Base-by-base conservation (phyloP, 2,113 vertebrate genomes). In the Ceyx cyanopectus region DNA sequence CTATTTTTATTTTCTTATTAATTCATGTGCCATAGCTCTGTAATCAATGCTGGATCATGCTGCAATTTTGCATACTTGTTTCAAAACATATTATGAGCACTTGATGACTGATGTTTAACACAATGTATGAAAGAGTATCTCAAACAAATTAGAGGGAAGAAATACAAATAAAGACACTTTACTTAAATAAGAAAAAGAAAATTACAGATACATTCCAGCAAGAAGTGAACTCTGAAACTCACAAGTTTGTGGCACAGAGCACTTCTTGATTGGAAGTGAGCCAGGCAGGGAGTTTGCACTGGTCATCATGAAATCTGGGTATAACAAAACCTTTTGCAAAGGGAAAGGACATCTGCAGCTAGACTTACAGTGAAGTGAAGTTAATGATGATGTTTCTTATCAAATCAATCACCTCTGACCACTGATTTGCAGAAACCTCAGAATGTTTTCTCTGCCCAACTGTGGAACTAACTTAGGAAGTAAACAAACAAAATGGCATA, bases 1-100 rank as follows among this genome's bases (percentile, higher is more conserved):
- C 82, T 91, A 78, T 65, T 92, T 94, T 93, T 92, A 92, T 92
- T 94, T 96, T 87, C 80, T 83, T 94, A 96, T 94, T 94, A 94
- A 97, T 97, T 93, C 7, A 5, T 87, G 92, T 65, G 79, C 51
- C 77, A 90, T 90, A 90, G 93, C 73, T 87, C 80, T 90, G 81
- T 75, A 96, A 97, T 97, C 93, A 94, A 90, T 45, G 82, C 57
- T 83, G 65, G 86, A 93, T 96, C 90, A 81, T 51, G 69, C 87
- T 74, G 89, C 76, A 96, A 95, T 91, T 95, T 88, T 85, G 84
- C 8, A 4, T 72, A 87, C 76, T 95, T 88, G 75, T 90, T 95
- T 89, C 83, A 90, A 97, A 96, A 87, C 91, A 87, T 27, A 90
- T 92, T 92, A 87, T 10, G 40, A 93, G 63, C 46, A 81, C 85